phyloP scores from a whole-genome alignment of 2,888 invertebrate genomes.

The Heliconius charithonia region DNA sequence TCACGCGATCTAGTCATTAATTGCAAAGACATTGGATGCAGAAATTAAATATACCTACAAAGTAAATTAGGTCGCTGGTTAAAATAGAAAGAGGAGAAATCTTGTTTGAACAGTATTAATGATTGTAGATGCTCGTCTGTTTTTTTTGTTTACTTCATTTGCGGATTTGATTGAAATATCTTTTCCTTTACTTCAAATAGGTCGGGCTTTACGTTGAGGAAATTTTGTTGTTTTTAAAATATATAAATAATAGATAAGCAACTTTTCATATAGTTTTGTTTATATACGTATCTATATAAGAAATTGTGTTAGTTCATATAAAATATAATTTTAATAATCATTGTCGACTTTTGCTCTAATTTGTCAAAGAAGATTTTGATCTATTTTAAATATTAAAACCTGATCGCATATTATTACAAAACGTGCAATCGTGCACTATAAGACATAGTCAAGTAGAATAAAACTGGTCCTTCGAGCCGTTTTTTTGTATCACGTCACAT shows the following conservation, averaged over 20 bases:
- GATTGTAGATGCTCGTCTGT: not conserved
- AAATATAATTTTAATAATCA: too few species aligned
- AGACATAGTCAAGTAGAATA: conserved; percentile 18
- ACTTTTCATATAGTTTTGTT: too few species aligned
- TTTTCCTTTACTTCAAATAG: not conserved
- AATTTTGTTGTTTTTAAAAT: not conserved
- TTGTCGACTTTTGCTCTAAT: too few species aligned
- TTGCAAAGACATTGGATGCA: conserved; percentile 45
- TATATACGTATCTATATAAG: too few species aligned
- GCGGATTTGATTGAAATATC: conserved; percentile 5
- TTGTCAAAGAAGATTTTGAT: not conserved
- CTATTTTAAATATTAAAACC: not conserved
- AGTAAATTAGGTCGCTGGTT: conserved; percentile 33
- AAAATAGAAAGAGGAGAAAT: conserved; percentile 16
- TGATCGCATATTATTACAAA: not conserved
- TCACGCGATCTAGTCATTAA: conserved; percentile 46
- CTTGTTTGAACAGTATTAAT: conserved; percentile 14
- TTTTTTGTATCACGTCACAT: conserved; percentile 10
- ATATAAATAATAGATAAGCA: too few species aligned
- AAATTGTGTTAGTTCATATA: too few species aligned
- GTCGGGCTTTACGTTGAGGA: not conserved
- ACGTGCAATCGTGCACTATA: not conserved
- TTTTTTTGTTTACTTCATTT: conserved; percentile 2
- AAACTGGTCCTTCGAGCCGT: conserved; percentile 12
- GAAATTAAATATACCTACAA: conserved; percentile 35